Evolutionary conservation across 1,140 invertebrate species (phyloP).

Genomic region (Vollenhovia emeryi): DNA sequence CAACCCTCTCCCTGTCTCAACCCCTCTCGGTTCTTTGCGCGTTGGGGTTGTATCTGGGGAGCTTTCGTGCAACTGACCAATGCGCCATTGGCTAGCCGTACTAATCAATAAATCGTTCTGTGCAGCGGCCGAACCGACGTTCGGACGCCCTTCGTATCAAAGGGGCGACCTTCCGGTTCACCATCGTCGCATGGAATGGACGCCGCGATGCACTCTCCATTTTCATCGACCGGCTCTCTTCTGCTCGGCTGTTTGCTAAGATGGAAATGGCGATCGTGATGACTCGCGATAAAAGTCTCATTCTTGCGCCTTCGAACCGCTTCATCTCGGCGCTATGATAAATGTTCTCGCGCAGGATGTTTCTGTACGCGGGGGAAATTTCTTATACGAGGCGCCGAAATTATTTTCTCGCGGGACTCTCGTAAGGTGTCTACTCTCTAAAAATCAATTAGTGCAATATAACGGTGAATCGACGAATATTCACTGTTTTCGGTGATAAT

Average conservation of each 20-base stretch:
- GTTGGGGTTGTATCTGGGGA: slow-evolving; percentile 74
- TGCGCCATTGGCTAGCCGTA: slow-evolving; percentile 79
- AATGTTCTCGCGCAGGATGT: slow-evolving; percentile 6
- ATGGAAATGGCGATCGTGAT: slow-evolving; percentile 44
- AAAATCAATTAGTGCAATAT: too few species aligned
- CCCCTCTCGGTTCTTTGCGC: slow-evolving; percentile 72
- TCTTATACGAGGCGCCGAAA: too few species aligned
- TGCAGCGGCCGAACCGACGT: slow-evolving; percentile 69
- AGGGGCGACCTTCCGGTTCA: slow-evolving; percentile 71
- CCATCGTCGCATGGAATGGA: slow-evolving; percentile 68
- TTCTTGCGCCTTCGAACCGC: slow-evolving; percentile 13
- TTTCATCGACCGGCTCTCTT: slow-evolving; percentile 32
- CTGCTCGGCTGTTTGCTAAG: slow-evolving; percentile 13
- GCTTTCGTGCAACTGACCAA: slow-evolving; percentile 81
- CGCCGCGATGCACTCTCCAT: slow-evolving; percentile 52
- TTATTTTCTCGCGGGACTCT: not conserved
- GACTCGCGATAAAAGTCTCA: slow-evolving; percentile 40
- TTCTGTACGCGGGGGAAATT: not conserved
- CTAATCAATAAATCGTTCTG: slow-evolving; percentile 84
- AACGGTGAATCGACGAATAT: too few species aligned
- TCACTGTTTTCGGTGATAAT: too few species aligned
- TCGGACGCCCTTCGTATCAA: slow-evolving; percentile 66
- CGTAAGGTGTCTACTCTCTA: too few species aligned
- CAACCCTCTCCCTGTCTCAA: slow-evolving; percentile 75
- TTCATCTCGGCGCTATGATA: slow-evolving; percentile 19